Evolutionary conservation across 35 echinoderm and acorn worm species (phyloP), one percentile per base, ranked within the genome.

Genomic region (Heliocidaris tuberculata): DNA sequence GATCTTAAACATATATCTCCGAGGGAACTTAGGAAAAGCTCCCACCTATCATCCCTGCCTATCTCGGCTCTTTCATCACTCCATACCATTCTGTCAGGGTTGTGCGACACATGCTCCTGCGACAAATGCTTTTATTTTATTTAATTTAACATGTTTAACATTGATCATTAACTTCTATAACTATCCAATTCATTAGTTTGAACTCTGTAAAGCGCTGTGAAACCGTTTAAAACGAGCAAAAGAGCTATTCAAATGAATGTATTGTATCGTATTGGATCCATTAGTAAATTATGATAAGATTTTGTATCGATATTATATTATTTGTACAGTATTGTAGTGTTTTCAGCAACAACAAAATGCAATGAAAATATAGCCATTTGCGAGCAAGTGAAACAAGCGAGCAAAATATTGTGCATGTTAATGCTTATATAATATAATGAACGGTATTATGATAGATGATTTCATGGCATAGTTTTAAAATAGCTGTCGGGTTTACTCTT

Each of bases 1-100:
- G 50, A 94, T 96, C 48, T 85, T 48, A 31, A 48, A 49, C 11
- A 60, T 96, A 31, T 61, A 65, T 29, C 90, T 48, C 86, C 86
- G 88, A 48, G 31, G 85, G 7, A 42, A 94, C 42, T 49, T 90
- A 85, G 95, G 91, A 7, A 27, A 48, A 24, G 92, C 95, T 50
- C 95, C 95, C 4, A 35, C 70, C 31, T 95, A 95, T 50, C 70
- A 85, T 4, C 35, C 35, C 35, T 42, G 35, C 35, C 35, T 42
- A 42, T 42, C 35, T 1, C 35, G n/a, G 70, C 2, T 85, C 70
- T 2, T 29, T 85, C n/a, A 85, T 85, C 70, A 85, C n/a, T 29
- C 70, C 1, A 85, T 85, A 85, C 70, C n/a, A 85, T 85, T 85
- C 70, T 85, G 70, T 4, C 4, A 15, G 70, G n/a, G 15, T 29